phyloP scores from a whole-genome alignment of 2,888 invertebrate species.

The Norana najaformis region DNA sequence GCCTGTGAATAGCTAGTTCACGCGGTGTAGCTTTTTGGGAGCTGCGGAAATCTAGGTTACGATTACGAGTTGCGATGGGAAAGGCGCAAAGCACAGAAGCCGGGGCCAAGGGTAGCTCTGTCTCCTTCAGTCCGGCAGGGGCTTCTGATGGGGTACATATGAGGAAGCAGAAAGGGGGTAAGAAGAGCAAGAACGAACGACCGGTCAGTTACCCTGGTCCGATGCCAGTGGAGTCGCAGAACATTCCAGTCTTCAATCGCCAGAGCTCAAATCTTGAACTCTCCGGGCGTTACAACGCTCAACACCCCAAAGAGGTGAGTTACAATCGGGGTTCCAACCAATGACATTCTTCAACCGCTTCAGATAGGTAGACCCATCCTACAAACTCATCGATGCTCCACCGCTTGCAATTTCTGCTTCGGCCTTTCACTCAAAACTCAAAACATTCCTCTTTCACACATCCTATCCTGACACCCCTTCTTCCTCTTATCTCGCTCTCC shows the following conservation, averaged over 20 bases:
- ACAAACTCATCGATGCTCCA: too few species aligned
- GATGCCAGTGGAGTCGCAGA: neutral
- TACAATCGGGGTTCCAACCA: neutral
- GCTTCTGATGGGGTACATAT: neutral
- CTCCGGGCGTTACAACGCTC: neutral
- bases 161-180: neutral
- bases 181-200: neutral
- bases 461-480: too few species aligned
- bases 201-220: neutral
- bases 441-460: too few species aligned
- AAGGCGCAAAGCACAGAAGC: slow-evolving; percentile 14
- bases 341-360: too few species aligned
- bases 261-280: neutral
- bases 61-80: neutral
- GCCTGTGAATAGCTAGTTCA: neutral
- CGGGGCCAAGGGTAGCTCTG: neutral
- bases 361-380: too few species aligned
- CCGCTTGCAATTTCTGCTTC: too few species aligned
- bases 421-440: too few species aligned
- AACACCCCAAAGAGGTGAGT: neutral
- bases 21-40: neutral
- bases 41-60: neutral
- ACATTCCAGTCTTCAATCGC: neutral
- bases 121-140: neutral
- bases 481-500: too few species aligned